phyloP scores from a whole-genome alignment of 2,888 invertebrate species.

The Lasioglossum figueresi region DNA sequence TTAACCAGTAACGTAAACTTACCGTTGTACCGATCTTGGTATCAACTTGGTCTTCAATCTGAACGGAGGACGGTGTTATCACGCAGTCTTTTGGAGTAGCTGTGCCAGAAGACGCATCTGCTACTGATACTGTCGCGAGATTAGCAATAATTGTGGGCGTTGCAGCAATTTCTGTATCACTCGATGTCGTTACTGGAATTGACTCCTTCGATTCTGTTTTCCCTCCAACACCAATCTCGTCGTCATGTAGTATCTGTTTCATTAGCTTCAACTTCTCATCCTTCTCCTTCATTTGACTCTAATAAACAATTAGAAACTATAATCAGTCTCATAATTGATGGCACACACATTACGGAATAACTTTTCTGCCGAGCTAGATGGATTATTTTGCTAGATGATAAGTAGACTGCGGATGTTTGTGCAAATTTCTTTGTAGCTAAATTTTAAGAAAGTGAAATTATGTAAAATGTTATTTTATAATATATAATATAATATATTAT shows the following conservation, averaged over 20 bases:
- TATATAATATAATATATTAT: no score
- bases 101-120: background rate
- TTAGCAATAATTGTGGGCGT: background rate
- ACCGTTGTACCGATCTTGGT: slow-evolving; percentile 39
- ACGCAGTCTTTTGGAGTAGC: slow-evolving; percentile 19
- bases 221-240: slow-evolving; percentile 42
- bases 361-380: no score
- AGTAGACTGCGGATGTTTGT: no score
- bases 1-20: background rate
- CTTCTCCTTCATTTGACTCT: slow-evolving; percentile 85
- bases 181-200: background rate
- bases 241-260: slow-evolving; percentile 85
- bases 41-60: slow-evolving; percentile 16
- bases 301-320: slow-evolving; percentile 4
- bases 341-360: background rate
- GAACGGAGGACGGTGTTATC: slow-evolving; percentile 13
- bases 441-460: no score
- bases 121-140: background rate
- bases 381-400: no score
- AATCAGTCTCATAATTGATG: background rate
- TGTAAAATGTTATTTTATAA: no score
- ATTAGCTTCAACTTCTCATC: slow-evolving; percentile 87
- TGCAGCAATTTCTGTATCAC: slow-evolving; percentile 22
- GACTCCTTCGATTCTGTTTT: slow-evolving; percentile 28
- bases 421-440: no score